Conservation (phyloP, 2,797 vertebrate genomes). For the Ctenopoma multispine region DNA sequence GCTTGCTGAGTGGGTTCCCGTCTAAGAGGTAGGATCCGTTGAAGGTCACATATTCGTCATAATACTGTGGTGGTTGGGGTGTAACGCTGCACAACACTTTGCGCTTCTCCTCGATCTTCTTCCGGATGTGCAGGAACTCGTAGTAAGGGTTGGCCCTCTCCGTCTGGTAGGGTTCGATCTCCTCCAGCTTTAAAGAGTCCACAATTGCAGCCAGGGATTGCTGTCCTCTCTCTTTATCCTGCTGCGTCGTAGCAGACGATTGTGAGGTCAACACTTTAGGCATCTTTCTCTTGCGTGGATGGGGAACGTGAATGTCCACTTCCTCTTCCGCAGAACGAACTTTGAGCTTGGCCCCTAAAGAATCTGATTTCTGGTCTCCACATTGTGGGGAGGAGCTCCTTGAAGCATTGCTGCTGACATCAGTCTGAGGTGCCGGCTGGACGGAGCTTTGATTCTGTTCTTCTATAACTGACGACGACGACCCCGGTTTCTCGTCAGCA, state of each 20-base stretch:
- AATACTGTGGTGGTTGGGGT: conserved; percentile 99
- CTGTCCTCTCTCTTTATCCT: conserved; percentile 92
- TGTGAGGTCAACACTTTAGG: conserved; percentile 87
- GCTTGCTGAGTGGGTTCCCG: conserved; percentile 98
- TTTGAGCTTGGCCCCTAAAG: conserved; percentile 86
- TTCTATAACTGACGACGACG: conserved; percentile 40
- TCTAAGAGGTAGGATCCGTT: conserved; percentile 98
- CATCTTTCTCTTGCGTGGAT: conserved; percentile 97
- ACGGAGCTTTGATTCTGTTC: conserved; percentile 59
- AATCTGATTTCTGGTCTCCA: conserved; percentile 89
- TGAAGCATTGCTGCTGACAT: conserved; percentile 79
- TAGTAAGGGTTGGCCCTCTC: conserved; percentile 98
- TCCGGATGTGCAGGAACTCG: conserved; percentile 97
- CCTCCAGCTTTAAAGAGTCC: conserved; percentile 96
- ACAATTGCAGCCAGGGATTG: conserved; percentile 96
- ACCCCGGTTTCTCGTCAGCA: conserved; percentile 85
- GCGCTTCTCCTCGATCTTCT: conserved; percentile 98
- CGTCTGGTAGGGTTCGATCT: conserved; percentile 97
- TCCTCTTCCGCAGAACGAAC: conserved; percentile 91
- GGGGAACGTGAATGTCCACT: conserved; percentile 88
- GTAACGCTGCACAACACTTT: conserved; percentile 96
- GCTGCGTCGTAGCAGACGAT: conserved; percentile 82
- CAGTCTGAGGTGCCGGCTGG: conserved; percentile 81
- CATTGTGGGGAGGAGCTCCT: conserved; percentile 82
- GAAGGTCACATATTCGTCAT: conserved; percentile 98